phyloP scores from a whole-genome alignment of 2,113 vertebrate genomes.

The Bagarius yarrelli region DNA sequence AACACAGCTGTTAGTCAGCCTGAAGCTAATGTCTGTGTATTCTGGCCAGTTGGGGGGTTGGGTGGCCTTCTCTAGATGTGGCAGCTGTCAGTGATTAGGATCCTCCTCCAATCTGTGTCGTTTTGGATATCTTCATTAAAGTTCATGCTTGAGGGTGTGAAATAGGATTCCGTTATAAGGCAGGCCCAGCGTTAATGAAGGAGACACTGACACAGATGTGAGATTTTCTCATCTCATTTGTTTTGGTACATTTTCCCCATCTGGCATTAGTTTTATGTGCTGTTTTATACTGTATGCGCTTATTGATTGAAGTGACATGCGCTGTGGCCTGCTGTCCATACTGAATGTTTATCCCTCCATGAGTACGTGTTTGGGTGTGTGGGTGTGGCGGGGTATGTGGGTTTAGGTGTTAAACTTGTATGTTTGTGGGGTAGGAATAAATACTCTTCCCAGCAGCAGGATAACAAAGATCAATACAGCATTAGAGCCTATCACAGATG shows the following conservation, averaged over 20 bases:
- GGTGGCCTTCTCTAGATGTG: not conserved
- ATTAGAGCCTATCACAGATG: slow-evolving; percentile 71
- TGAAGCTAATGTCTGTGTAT: not conserved
- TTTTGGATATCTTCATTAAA: slow-evolving; percentile 34
- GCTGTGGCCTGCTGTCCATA: slow-evolving; percentile 7
- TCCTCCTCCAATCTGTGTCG: slow-evolving; percentile 24
- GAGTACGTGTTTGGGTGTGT: slow-evolving; percentile 30
- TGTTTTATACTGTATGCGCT: slow-evolving; percentile 2
- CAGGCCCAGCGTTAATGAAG: slow-evolving; percentile 2
- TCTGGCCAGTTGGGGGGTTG: not conserved
- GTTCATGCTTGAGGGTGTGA: slow-evolving; percentile 21
- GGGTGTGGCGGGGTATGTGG: slow-evolving; percentile 26
- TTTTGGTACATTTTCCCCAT: not conserved
- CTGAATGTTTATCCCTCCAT: not conserved
- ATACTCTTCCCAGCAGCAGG: slow-evolving; percentile 53
- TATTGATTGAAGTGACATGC: slow-evolving; percentile 25
- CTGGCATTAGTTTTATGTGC: not conserved
- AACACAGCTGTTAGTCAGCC: not conserved
- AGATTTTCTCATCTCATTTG: not conserved
- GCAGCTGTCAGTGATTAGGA: slow-evolving; percentile 14
- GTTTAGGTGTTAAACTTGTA: slow-evolving; percentile 13
- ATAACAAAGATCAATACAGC: slow-evolving; percentile 71
- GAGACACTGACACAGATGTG: not conserved
- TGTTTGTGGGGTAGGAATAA: slow-evolving; percentile 22
- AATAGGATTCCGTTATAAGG: not conserved